Evolutionary conservation across 2,113 vertebrate species (phyloP).

Genomic region (Aepyceros melampus): DNA sequence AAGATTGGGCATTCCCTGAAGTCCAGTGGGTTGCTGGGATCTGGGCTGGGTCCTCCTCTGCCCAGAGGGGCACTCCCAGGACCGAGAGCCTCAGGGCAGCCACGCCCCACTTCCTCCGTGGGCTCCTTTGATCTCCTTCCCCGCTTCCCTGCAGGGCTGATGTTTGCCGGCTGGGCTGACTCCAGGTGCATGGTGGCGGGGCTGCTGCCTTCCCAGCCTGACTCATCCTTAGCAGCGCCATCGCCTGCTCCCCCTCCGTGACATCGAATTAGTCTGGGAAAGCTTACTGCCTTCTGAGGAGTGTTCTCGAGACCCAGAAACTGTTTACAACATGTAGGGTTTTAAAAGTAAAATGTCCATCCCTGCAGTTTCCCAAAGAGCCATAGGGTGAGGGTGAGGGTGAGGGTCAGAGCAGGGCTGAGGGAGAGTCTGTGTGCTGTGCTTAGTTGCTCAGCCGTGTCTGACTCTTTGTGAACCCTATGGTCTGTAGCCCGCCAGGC

Average conservation of each 20-base stretch:
- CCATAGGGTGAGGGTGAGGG: background rate
- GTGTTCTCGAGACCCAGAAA: background rate
- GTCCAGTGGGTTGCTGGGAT: background rate
- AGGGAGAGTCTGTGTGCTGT: background rate
- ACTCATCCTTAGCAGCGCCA: slow-evolving; percentile 56
- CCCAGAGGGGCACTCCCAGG: background rate
- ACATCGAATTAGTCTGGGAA: slow-evolving; percentile 64
- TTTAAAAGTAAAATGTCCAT: background rate
- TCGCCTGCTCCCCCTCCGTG: background rate
- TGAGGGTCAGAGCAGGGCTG: background rate
- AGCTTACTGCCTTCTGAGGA: background rate
- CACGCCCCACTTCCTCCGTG: slow-evolving; percentile 1
- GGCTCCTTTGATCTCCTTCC: slow-evolving; percentile 71
- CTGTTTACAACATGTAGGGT: too few relatives aligned
- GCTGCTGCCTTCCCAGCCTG: slow-evolving; percentile 66
- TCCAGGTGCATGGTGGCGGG: slow-evolving; percentile 68
- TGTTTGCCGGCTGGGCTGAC: slow-evolving; percentile 68
- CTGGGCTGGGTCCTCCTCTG: background rate
- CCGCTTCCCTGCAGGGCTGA: slow-evolving; percentile 65
- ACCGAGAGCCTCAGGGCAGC: background rate
- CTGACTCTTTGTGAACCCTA: background rate
- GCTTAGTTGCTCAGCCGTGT: background rate
- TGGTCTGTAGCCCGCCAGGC: background rate
- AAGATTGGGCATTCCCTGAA: background rate
- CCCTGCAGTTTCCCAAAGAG: background rate